Conservation (phyloP, 2,888 invertebrate genomes). For the Entomobrya proxima region DNA sequence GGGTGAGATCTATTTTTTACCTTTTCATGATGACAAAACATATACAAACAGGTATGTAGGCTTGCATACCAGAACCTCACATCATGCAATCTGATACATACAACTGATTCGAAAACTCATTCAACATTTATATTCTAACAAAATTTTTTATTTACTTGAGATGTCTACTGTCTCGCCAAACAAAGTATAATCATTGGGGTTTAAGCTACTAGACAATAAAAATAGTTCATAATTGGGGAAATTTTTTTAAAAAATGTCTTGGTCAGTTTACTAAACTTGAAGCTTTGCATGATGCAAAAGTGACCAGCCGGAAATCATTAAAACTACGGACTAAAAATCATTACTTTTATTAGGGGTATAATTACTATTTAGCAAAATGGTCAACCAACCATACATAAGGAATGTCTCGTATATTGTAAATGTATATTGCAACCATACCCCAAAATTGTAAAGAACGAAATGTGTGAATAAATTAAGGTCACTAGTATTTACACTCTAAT, state of each 20-base stretch:
- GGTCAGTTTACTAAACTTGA: too few species aligned
- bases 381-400: neutral
- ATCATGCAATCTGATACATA: neutral
- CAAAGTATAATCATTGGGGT: too few species aligned
- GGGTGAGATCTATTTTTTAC: neutral
- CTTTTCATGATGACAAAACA: constrained; percentile 32
- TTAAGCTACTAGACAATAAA: too few species aligned
- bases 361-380: neutral
- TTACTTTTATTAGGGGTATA: neutral
- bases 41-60: constrained; percentile 2
- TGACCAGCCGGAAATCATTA: too few species aligned
- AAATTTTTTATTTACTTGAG: too few species aligned
- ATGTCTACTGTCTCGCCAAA: too few species aligned
- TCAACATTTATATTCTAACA: too few species aligned
- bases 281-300: too few species aligned
- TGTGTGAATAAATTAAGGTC: constrained; percentile 9
- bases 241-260: too few species aligned
- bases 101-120: neutral
- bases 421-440: neutral
- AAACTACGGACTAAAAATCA: constrained; percentile 40
- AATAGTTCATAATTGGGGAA: too few species aligned
- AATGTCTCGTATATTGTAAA: neutral
- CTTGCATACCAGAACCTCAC: neutral
- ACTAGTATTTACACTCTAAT: too few species aligned
- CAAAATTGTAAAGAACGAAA: neutral